Conservation (phyloP, 2,797 vertebrate species). For the Phataginus tetradactyla region DNA sequence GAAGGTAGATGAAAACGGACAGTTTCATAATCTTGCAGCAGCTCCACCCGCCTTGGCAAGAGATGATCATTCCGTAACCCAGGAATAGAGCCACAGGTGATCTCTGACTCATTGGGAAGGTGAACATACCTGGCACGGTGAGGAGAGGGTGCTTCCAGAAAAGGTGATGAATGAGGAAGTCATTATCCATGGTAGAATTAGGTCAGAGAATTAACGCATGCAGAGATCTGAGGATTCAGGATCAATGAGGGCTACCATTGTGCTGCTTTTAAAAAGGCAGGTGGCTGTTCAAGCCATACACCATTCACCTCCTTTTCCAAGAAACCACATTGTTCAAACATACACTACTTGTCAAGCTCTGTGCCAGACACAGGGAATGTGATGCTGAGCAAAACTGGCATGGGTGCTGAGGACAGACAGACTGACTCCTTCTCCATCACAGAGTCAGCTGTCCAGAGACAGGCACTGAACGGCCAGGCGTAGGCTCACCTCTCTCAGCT, state of each 20-base stretch:
- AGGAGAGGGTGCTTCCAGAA: neutral
- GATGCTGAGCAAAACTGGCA: neutral
- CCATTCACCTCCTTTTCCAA: neutral
- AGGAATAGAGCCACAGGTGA: slow-evolving; percentile 20
- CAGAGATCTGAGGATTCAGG: neutral
- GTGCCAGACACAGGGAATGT: neutral
- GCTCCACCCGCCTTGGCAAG: neutral
- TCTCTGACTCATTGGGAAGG: neutral
- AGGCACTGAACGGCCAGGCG: neutral
- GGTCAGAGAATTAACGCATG: neutral
- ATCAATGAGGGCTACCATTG: neutral
- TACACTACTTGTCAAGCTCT: neutral
- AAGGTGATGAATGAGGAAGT: neutral
- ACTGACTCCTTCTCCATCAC: neutral
- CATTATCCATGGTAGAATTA: neutral
- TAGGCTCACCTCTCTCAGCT: neutral
- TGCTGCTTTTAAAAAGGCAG: neutral
- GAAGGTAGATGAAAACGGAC: neutral
- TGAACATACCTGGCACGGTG: neutral
- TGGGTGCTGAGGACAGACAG: neutral
- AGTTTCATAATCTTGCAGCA: neutral
- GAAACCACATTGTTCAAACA: neutral
- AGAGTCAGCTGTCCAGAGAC: neutral
- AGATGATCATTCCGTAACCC: neutral
- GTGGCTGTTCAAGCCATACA: neutral